These are phyloP conservation scores for Cynocephalus volans DNA, from an alignment of 2,113 vertebrate genomes.

Conservation along the genomic window DNA sequence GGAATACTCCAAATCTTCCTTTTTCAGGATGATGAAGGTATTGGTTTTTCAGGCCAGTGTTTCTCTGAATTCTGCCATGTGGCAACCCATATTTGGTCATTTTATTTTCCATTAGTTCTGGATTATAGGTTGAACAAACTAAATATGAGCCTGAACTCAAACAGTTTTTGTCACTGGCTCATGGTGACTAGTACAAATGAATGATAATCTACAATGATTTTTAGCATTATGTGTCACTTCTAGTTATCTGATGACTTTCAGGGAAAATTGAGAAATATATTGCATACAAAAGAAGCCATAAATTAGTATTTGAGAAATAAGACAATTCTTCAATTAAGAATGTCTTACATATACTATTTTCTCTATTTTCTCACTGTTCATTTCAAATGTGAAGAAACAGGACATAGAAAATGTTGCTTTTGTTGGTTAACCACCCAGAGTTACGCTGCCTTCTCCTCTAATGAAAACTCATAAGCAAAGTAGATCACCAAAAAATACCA, in stretches of 20 bases:
- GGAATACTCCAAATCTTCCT: not conserved
- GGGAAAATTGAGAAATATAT: conserved; percentile 15
- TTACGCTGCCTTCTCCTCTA: not conserved
- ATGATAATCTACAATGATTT: not conserved
- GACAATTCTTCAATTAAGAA: not conserved
- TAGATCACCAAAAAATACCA: not conserved
- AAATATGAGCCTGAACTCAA: conserved; percentile 36
- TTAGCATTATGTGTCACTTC: conserved; percentile 10
- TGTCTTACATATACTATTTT: not conserved
- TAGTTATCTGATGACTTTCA: conserved; percentile 47
- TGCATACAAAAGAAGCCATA: not conserved
- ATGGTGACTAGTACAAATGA: not conserved
- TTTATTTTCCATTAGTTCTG: not conserved
- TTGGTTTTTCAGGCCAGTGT: not conserved
- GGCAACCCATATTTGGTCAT: not conserved
- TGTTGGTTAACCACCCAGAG: not conserved
- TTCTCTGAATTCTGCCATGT: not conserved
- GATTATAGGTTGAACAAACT: not conserved
- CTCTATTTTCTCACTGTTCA: not conserved
- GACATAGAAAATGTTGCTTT: not conserved
- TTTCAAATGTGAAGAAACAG: conserved; percentile 29
- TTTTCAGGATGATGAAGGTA: not conserved
- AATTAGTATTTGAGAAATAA: conserved; percentile 54
- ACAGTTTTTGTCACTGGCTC: not conserved
- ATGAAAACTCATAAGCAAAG: not conserved